Evolutionary conservation across 1,140 invertebrate species (phyloP).

Genomic region (Drosophila fuyamai): DNA sequence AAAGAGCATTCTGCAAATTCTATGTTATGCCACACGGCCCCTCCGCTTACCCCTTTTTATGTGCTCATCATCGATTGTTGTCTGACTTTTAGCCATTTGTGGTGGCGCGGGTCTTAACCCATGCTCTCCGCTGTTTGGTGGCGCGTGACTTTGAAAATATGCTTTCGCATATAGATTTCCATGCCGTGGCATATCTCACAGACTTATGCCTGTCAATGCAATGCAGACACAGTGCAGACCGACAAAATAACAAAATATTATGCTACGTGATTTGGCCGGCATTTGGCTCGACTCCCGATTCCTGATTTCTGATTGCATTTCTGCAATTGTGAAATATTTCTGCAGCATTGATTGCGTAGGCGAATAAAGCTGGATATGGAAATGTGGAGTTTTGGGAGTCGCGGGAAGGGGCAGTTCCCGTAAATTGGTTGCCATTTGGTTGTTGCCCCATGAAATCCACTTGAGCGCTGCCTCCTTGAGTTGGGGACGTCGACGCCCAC

Average conservation of each 20-base stretch:
- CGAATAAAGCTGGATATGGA: slow-evolving; percentile 18
- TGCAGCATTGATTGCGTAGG: slow-evolving; percentile 58
- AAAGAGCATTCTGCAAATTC: slow-evolving; percentile 19
- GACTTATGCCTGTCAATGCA: slow-evolving; percentile 61
- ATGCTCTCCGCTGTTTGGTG: slow-evolving; percentile 22
- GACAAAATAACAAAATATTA: slow-evolving; percentile 74
- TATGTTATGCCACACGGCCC: slow-evolving; percentile 7
- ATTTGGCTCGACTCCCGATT: slow-evolving; percentile 47
- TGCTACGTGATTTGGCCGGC: slow-evolving; percentile 72
- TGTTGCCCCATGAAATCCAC: slow-evolving; percentile 46
- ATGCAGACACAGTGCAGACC: slow-evolving; percentile 26
- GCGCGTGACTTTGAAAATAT: slow-evolving; percentile 80
- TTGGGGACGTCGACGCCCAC: slow-evolving; percentile 57
- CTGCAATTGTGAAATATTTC: slow-evolving; percentile 59
- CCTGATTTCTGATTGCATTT: slow-evolving; percentile 68
- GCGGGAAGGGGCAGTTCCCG: slow-evolving; percentile 2
- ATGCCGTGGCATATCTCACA: slow-evolving; percentile 47
- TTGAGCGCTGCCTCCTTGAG: slow-evolving; percentile 30
- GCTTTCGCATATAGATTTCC: slow-evolving; percentile 40
- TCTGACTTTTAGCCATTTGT: slow-evolving; percentile 43
- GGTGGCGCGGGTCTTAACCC: slow-evolving; percentile 26
- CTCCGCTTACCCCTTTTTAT: slow-evolving; percentile 3
- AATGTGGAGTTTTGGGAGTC: slow-evolving; percentile 12
- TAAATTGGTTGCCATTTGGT: slow-evolving; percentile 59
- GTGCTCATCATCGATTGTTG: slow-evolving; percentile 41